These are phyloP conservation scores for Mactromeris polynyma DNA, from an alignment of 2,888 invertebrate genomes.

Conservation along the genomic window DNA sequence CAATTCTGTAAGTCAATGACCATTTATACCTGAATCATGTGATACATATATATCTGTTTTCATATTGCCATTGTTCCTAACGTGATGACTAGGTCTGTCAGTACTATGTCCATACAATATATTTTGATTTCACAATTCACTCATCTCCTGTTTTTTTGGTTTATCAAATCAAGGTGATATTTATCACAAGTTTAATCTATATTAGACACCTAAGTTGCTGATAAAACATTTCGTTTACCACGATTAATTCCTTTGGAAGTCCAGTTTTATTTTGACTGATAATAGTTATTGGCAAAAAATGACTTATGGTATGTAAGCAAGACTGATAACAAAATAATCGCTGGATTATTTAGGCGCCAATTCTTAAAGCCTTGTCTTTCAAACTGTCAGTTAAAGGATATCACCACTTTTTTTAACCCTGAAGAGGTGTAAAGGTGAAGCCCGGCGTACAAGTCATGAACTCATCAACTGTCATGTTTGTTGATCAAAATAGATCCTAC, in stretches of 20 bases:
- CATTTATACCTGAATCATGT: too few species aligned
- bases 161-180: slow-evolving; percentile 4
- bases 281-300: slow-evolving; percentile 23
- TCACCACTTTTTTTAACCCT: neutral
- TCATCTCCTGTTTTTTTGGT: neutral
- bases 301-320: slow-evolving; percentile 6
- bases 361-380: slow-evolving; percentile 28
- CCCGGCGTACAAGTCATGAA: slow-evolving; percentile 9
- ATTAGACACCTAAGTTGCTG: neutral
- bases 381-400: slow-evolving; percentile 15
- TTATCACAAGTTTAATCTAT: neutral
- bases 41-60: too few species aligned
- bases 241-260: neutral
- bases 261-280: slow-evolving; percentile 22
- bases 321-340: slow-evolving; percentile 6
- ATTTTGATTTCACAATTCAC: neutral
- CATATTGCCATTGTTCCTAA: too few species aligned
- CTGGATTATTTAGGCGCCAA: slow-evolving; percentile 16
- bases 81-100: neutral
- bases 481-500: neutral
- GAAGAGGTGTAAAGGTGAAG: slow-evolving; percentile 8
- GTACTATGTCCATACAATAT: neutral
- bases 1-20: too few species aligned
- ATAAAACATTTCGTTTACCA: neutral
- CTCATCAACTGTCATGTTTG: slow-evolving; percentile 23